A percentile compares a stretch with the other conserved stretches of the same genome.
Evolutionary conservation across 2,888 invertebrate species (phyloP).

Genomic region (Napeogenes inachia): DNA sequence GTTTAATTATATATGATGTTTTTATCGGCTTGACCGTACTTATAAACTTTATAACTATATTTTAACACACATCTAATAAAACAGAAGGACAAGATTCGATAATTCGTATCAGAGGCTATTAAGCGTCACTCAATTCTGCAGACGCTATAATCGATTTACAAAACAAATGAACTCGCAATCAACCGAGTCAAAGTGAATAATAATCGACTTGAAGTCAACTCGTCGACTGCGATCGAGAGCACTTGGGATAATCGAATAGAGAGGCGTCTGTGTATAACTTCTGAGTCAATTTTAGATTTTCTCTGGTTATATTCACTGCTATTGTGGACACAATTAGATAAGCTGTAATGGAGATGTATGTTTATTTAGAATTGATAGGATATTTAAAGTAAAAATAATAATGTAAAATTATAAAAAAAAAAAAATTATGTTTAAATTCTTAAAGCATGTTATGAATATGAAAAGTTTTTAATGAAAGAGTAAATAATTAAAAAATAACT

Average conservation of each 20-base stretch:
- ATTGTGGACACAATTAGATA: not conserved
- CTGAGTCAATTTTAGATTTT: slow-evolving; percentile 3
- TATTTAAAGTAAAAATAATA: too few relatives aligned
- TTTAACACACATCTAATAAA: too few relatives aligned
- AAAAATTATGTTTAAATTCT: too few relatives aligned
- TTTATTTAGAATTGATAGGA: too few relatives aligned
- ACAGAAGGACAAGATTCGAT: not conserved
- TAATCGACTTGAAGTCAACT: slow-evolving; percentile 22
- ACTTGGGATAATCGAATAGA: slow-evolving; percentile 20
- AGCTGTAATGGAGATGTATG: not conserved
- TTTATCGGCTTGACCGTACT: too few relatives aligned
- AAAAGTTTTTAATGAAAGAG: too few relatives aligned
- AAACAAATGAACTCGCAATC: slow-evolving; percentile 21
- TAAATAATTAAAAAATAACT: too few relatives aligned
- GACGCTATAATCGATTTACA: slow-evolving; percentile 8
- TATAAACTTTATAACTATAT: too few relatives aligned
- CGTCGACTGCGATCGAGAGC: slow-evolving; percentile 22
- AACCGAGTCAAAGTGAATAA: slow-evolving; percentile 22
- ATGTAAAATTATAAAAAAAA: too few relatives aligned
- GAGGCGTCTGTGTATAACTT: slow-evolving; percentile 15
- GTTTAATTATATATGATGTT: too few relatives aligned
- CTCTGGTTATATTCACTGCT: not conserved
- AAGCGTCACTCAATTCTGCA: not conserved
- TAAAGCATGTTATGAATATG: too few relatives aligned
- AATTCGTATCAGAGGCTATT: not conserved